Evolutionary conservation across 2,797 vertebrate species (phyloP).

Genomic region (Epinephelus awoara): DNA sequence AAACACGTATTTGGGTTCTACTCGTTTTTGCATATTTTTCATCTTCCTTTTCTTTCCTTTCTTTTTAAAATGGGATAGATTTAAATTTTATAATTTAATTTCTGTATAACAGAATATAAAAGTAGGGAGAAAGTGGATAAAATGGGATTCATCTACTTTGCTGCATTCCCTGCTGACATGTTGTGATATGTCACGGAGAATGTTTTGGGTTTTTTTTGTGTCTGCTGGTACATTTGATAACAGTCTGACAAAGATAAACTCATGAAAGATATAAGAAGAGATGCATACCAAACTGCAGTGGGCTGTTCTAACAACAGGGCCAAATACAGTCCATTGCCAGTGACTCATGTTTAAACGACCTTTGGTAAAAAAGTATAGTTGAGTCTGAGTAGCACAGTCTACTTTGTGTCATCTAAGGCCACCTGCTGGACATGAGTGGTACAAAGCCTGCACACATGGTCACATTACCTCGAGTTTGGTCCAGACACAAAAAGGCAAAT

Average conservation of each 20-base stretch:
- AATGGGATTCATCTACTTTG: neutral
- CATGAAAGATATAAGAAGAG: neutral
- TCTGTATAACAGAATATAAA: neutral
- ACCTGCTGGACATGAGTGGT: constrained; percentile 53
- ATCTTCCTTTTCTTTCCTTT: too few species aligned
- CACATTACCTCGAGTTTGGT: neutral
- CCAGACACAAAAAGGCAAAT: neutral
- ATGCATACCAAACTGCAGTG: neutral
- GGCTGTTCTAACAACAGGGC: neutral
- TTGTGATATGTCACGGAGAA: neutral
- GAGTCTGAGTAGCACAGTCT: neutral
- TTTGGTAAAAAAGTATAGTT: neutral
- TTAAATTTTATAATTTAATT: neutral
- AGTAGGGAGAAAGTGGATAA: too few species aligned
- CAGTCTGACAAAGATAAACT: too few species aligned
- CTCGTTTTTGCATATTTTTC: too few species aligned
- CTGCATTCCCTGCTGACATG: neutral
- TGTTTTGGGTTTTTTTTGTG: neutral
- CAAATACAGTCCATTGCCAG: neutral
- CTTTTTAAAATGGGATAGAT: neutral
- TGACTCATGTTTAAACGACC: neutral
- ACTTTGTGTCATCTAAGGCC: constrained; percentile 32
- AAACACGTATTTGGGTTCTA: too few species aligned
- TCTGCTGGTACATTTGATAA: neutral
- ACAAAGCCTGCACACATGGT: neutral